phyloP scores from a whole-genome alignment of 2,113 vertebrate genomes.

The Coryphaenoides rupestris region DNA sequence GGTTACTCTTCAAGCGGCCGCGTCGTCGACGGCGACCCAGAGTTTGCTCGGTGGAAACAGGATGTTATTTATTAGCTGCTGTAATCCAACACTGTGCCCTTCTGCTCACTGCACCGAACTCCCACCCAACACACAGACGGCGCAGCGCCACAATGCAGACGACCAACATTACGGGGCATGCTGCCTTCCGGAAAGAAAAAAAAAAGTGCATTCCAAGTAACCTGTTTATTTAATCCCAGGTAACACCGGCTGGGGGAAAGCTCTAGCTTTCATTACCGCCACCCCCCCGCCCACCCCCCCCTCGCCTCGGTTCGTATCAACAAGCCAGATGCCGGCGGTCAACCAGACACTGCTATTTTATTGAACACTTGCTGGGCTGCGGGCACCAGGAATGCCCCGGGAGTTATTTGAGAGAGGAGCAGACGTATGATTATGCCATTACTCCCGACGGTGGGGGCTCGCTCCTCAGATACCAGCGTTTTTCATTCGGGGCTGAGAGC shows the following conservation, averaged over 20 bases:
- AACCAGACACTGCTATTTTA: constrained; percentile 55
- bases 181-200: constrained; percentile 25
- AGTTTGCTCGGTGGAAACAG: constrained; percentile 27
- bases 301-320: constrained; percentile 44
- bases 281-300: constrained; percentile 30
- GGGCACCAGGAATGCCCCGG: constrained; percentile 54
- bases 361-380: constrained; percentile 51
- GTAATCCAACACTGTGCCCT: constrained; percentile 26
- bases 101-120: constrained; percentile 8
- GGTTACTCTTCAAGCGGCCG: neutral
- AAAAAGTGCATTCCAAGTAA: constrained; percentile 29
- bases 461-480: constrained; percentile 46
- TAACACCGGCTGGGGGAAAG: constrained; percentile 33
- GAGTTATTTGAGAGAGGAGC: constrained; percentile 59
- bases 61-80: constrained; percentile 44
- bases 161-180: constrained; percentile 7
- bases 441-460: constrained; percentile 44
- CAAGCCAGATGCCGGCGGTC: constrained; percentile 47
- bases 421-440: constrained; percentile 63
- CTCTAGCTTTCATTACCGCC: constrained; percentile 38
- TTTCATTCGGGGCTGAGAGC: constrained; percentile 49
- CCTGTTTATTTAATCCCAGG: constrained; percentile 43
- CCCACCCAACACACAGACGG: neutral
- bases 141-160: neutral
- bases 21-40: too few species aligned